A percentile compares a stretch with the other conserved stretches of the same genome.
These are phyloP conservation scores for Rhagologus leucostigma DNA, from an alignment of 2,113 vertebrate genomes.

Conservation along the genomic window DNA sequence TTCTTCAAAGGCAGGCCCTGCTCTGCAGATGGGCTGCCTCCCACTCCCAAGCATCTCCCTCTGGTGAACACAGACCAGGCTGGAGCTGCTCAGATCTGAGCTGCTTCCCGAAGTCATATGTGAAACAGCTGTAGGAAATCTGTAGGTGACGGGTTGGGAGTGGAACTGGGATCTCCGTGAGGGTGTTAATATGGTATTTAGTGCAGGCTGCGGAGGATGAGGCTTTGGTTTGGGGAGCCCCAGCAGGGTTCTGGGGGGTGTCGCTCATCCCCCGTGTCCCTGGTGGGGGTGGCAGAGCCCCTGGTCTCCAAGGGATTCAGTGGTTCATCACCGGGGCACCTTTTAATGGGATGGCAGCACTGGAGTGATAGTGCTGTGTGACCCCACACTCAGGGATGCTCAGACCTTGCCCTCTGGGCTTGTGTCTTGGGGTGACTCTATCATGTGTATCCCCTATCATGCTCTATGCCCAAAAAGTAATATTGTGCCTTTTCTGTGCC, in stretches of 20 bases:
- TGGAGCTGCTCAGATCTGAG: neutral
- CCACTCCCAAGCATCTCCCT: neutral
- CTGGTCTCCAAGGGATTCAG: neutral
- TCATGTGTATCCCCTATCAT: no score
- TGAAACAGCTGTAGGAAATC: neutral
- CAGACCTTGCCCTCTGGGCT: neutral
- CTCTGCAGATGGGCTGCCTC: neutral
- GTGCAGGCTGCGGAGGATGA: neutral
- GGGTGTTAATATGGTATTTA: neutral
- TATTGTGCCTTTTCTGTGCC: no score
- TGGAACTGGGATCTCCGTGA: neutral
- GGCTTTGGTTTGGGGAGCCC: neutral
- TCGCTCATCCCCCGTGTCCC: neutral
- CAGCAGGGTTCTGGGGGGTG: neutral
- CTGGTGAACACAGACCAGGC: neutral
- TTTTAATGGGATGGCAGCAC: neutral
- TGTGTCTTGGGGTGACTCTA: no score
- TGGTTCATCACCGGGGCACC: neutral
- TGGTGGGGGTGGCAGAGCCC: neutral
- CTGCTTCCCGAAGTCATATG: neutral
- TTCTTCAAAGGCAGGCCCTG: conserved; percentile 34
- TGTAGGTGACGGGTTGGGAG: neutral
- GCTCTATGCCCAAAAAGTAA: no score
- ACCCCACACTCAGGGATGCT: neutral
- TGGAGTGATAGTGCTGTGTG: neutral